Base-by-base conservation (phyloP, 2,797 vertebrate species). In the Acomys russatus region DNA sequence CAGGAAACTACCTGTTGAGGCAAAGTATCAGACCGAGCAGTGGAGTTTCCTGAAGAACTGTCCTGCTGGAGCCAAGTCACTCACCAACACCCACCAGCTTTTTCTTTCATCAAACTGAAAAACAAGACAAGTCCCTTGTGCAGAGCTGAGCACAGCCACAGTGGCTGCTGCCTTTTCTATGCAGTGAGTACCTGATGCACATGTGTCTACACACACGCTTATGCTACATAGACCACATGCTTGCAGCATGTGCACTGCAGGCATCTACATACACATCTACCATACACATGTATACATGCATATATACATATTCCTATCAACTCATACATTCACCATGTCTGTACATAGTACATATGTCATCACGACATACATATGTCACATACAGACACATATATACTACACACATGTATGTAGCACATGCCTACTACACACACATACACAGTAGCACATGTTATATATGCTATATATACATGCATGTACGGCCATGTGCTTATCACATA, bases 161-260 rank as follows among this genome's bases (percentile, higher is more conserved):
- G 96, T 90, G 94, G 96, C 6, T 59, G 54, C 90, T 88, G 90
- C 97, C 68, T 66, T 87, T 97, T 87, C 83, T 91, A 91, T 88
- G 86, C 59, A 88, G 82, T 96, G 96, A 95, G 91, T 64, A 83
- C 96, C 95, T 77, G 92, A 96, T 94, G 91, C 95, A 95, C 7
- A 79, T 90, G 87, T 11, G 25, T 10, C 68, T 28, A 83, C 15
- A 70, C 6, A 28, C 6, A 56, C 1, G 20, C 28, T 44, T 51
- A n/a, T 18, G 51, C 38, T 68, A 92, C 51, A 71, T 8, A 54
- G 2, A 17, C 1, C 10, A 88, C 96, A 97, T 30, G 68, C 56
- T 44, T 54, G 35, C 6, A 77, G 12, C 23, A 38, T 17, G 78
- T 15, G 23, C 10, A 70, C 1, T 85, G 30, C 7, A 28, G 38